phyloP scores from a whole-genome alignment of 2,888 invertebrate genomes.

The Dryomyza anilis region DNA sequence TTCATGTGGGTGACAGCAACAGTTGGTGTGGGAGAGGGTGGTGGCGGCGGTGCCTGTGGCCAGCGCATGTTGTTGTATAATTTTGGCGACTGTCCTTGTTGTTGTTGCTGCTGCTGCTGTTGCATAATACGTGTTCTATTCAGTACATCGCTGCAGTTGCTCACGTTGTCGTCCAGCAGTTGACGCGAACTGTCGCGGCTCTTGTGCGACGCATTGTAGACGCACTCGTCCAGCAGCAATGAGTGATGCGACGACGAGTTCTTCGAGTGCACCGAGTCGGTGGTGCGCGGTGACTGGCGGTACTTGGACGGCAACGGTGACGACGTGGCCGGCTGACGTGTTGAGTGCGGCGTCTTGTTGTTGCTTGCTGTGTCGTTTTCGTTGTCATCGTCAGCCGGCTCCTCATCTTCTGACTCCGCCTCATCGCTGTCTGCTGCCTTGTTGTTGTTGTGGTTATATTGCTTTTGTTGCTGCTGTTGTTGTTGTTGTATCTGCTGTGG shows the following conservation, averaged over 20 bases:
- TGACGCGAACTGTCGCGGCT: slow-evolving; percentile 29
- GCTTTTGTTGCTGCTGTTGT: background rate
- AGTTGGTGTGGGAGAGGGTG: background rate
- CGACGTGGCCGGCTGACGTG: slow-evolving; percentile 2
- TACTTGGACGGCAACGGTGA: slow-evolving; percentile 6
- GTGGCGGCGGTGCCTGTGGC: too few relatives aligned
- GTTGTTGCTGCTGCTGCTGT: too few relatives aligned
- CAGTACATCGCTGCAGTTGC: background rate
- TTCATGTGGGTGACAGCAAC: slow-evolving; percentile 36
- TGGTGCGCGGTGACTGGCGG: slow-evolving; percentile 20
- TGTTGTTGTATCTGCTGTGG: background rate
- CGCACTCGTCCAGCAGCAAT: slow-evolving; percentile 2
- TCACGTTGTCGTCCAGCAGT: background rate
- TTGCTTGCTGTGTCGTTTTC: slow-evolving; percentile 20
- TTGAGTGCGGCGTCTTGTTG: background rate
- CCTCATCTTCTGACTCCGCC: too few relatives aligned
- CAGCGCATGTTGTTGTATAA: too few relatives aligned
- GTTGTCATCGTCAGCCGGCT: slow-evolving; percentile 27
- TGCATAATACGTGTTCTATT: background rate
- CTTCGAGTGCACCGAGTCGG: slow-evolving; percentile 27
- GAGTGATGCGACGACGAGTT: slow-evolving; percentile 23
- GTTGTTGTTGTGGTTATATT: background rate
- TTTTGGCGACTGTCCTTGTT: too few relatives aligned
- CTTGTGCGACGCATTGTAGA: slow-evolving; percentile 19
- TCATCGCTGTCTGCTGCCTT: background rate